Evolutionary conservation across 2,113 vertebrate species (phyloP).

Genomic region (Fregata magnificens): DNA sequence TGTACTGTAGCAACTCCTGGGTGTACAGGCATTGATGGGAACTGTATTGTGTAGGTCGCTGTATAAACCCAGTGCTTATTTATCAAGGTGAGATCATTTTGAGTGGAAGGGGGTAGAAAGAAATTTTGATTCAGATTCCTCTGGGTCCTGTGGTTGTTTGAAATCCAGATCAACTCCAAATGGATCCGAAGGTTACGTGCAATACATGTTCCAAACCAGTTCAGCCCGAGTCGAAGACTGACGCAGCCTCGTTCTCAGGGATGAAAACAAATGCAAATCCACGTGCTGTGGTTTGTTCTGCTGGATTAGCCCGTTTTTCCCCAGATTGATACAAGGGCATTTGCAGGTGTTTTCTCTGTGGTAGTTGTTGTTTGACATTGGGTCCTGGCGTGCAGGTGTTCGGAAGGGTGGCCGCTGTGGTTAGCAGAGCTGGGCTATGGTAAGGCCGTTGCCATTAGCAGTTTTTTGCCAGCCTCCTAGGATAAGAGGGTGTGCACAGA

Average conservation of each 20-base stretch:
- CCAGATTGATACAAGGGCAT: neutral
- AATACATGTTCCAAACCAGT: neutral
- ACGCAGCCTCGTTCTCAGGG: neutral
- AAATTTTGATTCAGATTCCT: neutral
- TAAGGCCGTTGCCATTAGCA: neutral
- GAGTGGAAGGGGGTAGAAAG: neutral
- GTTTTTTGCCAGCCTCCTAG: neutral
- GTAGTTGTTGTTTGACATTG: neutral
- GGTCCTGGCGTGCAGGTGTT: neutral
- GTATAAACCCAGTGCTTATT: neutral
- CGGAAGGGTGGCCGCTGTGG: neutral
- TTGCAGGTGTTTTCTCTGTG: neutral
- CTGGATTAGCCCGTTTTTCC: neutral
- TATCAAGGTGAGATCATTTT: neutral
- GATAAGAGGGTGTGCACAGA: neutral
- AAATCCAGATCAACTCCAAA: neutral
- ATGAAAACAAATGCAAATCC: conserved; percentile 26
- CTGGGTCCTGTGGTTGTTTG: neutral
- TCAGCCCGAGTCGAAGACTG: neutral
- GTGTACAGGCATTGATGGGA: neutral
- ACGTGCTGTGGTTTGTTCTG: neutral
- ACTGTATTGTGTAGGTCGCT: neutral
- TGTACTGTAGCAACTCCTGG: neutral
- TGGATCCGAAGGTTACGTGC: neutral
- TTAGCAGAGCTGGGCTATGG: neutral